Evolutionary conservation across 2,888 invertebrate species (phyloP).

Genomic region (Pseudococcus longispinus): DNA sequence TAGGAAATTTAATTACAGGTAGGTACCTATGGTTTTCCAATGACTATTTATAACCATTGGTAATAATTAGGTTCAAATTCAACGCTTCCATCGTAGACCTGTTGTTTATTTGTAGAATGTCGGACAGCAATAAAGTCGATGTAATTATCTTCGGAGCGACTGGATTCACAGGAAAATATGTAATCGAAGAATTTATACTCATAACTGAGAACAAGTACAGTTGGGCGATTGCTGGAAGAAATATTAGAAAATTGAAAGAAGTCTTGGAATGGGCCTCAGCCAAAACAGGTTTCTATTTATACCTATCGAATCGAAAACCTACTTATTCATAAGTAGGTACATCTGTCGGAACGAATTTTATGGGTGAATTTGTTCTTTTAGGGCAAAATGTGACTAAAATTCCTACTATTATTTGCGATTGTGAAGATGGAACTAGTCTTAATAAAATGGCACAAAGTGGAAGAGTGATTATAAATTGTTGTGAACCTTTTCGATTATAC

Average conservation of each 20-base stretch:
- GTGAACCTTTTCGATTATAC: constrained; percentile 87
- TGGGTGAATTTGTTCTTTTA: neutral
- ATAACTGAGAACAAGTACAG: constrained; percentile 66
- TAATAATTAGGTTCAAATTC: neutral
- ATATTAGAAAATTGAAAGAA: constrained; percentile 67
- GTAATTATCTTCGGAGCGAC: constrained; percentile 92
- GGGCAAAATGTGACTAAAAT: constrained; percentile 38
- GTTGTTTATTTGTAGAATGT: neutral
- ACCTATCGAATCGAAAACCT: neutral
- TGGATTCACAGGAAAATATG: constrained; percentile 90
- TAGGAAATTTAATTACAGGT: no score
- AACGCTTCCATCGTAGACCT: neutral
- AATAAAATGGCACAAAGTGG: constrained; percentile 80
- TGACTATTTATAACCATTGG: no score
- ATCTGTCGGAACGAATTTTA: constrained; percentile 57
- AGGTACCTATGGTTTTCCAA: no score
- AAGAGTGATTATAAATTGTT: constrained; percentile 86
- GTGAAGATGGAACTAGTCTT: constrained; percentile 72
- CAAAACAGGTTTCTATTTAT: constrained; percentile 64
- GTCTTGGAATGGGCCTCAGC: constrained; percentile 65
- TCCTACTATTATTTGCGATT: constrained; percentile 54
- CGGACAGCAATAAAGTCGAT: constrained; percentile 65
- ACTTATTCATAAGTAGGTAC: no score
- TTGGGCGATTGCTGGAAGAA: constrained; percentile 92
- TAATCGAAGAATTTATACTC: constrained; percentile 72